Percentiles rank a stretch among this genome's conserved stretches.
These are phyloP conservation scores for Helicorthomorpha holstii DNA, from an alignment of 1,140 invertebrate genomes.

Conservation along the genomic window DNA sequence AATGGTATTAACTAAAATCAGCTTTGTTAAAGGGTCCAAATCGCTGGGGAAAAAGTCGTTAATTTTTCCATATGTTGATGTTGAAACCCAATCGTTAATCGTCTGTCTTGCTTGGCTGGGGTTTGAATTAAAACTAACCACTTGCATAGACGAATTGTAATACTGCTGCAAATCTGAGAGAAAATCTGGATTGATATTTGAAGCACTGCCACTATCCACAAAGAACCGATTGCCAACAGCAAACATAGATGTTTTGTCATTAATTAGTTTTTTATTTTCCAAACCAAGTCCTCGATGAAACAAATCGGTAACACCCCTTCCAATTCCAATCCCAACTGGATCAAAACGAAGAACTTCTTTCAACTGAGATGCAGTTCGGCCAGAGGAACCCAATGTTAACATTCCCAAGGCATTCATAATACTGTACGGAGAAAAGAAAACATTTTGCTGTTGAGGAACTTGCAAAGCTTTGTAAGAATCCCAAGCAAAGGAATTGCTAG, in stretches of 20 bases:
- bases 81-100: conserved; percentile 33
- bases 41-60: conserved; percentile 29
- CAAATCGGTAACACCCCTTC: background rate
- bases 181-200: background rate
- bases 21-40: background rate
- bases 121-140: background rate
- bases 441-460: background rate
- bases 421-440: conserved; percentile 1
- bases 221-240: background rate
- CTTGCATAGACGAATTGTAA: background rate
- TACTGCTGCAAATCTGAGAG: background rate
- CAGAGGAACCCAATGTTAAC: background rate
- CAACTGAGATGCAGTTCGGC: background rate
- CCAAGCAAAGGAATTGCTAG: background rate
- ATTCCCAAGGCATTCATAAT: background rate
- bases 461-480: background rate
- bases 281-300: background rate
- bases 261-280: background rate
- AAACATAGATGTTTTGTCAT: background rate
- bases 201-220: background rate
- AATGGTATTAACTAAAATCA: conserved; percentile 55
- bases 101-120: conserved; percentile 19
- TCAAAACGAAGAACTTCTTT: background rate
- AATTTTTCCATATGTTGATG: conserved; percentile 50
- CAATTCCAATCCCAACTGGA: background rate